A percentile compares a stretch with the other conserved stretches of the same genome.
phyloP scores from a whole-genome alignment of 2,888 invertebrate species.

The Tinea trinotella region DNA sequence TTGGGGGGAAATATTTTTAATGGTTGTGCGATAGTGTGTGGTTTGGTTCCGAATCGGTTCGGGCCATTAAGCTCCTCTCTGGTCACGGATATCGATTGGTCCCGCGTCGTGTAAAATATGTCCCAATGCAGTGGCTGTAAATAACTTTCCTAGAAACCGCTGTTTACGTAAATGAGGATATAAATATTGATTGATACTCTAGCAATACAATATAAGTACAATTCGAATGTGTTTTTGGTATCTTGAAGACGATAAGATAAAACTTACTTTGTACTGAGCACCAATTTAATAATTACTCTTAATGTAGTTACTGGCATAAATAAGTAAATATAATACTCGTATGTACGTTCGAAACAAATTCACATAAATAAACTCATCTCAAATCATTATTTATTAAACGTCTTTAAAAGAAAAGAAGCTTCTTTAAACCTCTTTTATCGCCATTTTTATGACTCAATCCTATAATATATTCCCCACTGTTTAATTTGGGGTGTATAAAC shows the following conservation, averaged over 20 bases:
- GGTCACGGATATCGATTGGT: constrained; percentile 44
- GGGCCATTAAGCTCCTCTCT: constrained; percentile 47
- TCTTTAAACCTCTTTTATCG: constrained; percentile 14
- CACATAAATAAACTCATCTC: constrained; percentile 1
- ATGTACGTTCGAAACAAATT: too few species aligned
- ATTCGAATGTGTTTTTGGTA: too few species aligned
- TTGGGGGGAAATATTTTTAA: constrained; percentile 4
- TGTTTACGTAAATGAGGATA: background rate
- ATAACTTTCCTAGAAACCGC: constrained; percentile 19
- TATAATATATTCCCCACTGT: constrained; percentile 15
- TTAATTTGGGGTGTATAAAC: constrained; percentile 13
- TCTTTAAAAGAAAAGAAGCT: constrained; percentile 2
- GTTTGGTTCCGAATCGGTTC: constrained; percentile 28
- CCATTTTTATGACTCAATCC: constrained; percentile 15
- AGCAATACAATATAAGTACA: too few species aligned
- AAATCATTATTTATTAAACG: constrained; percentile 10
- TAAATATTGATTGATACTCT: too few species aligned
- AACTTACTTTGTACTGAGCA: too few species aligned
- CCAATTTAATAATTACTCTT: too few species aligned
- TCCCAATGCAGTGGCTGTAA: constrained; percentile 24
- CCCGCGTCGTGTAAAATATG: constrained; percentile 43
- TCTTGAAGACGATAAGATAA: too few species aligned
- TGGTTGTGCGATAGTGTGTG: constrained; percentile 9
- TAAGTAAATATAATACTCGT: background rate
- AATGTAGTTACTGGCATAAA: too few species aligned